These are phyloP conservation scores for Drosophila cognata DNA, from an alignment of 2,888 invertebrate genomes.

Conservation along the genomic window DNA sequence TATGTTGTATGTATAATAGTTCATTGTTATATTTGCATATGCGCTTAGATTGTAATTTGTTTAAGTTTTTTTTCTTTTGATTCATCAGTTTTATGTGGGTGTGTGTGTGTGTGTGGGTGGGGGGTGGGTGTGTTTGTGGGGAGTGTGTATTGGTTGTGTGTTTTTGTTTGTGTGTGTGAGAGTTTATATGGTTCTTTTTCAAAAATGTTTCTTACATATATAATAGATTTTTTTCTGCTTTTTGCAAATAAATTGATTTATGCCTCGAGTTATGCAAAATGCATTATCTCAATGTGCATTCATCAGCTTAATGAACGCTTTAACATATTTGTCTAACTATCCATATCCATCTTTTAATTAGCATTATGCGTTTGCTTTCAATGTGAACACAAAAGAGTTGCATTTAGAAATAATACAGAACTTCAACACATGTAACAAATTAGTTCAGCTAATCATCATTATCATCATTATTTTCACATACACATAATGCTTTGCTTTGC, in stretches of 20 bases:
- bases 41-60: constrained; percentile 74
- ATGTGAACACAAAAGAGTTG: constrained; percentile 74
- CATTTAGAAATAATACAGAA: constrained; percentile 42
- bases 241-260: constrained; percentile 74
- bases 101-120: constrained; percentile 22
- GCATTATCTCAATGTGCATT: constrained; percentile 52
- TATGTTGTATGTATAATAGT: constrained; percentile 75
- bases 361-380: constrained; percentile 60
- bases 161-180: constrained; percentile 27
- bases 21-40: constrained; percentile 79
- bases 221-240: constrained; percentile 25
- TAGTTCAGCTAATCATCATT: constrained; percentile 14
- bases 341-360: constrained; percentile 65
- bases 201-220: constrained; percentile 50
- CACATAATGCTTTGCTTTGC: constrained; percentile 4
- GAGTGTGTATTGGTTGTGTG: constrained; percentile 19
- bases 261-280: constrained; percentile 66
- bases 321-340: constrained; percentile 80
- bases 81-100: constrained; percentile 54
- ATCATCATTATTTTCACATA: constrained; percentile 11
- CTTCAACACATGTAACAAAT: constrained; percentile 56
- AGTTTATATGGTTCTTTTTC: constrained; percentile 23
- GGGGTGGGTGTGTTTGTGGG: constrained; percentile 15
- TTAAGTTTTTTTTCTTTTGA: constrained; percentile 69
- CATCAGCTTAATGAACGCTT: constrained; percentile 68